These are phyloP conservation scores for Prinia subflava DNA, from an alignment of 2,113 vertebrate genomes.

Conservation along the genomic window DNA sequence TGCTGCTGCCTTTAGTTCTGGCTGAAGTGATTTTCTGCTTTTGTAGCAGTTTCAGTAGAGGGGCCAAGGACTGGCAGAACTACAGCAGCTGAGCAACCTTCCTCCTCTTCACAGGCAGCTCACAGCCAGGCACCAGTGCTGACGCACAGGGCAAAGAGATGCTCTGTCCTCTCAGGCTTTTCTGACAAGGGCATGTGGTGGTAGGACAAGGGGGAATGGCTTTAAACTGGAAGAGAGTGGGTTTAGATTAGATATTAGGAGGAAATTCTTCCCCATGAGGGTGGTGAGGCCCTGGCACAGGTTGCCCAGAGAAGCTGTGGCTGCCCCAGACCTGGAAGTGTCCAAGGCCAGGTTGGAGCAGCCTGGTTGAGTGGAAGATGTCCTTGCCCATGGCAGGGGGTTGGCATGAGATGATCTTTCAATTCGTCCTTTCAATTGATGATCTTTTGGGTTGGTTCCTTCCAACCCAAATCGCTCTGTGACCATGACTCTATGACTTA, in stretches of 20 bases:
- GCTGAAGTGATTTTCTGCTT: constrained; percentile 26
- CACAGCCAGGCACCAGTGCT: not conserved
- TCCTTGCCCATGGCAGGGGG: not conserved
- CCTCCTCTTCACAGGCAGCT: not conserved
- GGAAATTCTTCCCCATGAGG: not conserved
- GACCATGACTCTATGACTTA: not conserved
- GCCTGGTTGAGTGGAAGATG: not conserved
- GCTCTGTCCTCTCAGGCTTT: not conserved
- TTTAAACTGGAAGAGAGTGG: not conserved
- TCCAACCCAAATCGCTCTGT: not conserved
- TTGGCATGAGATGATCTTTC: not conserved
- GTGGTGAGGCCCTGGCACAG: not conserved
- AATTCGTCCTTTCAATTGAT: no score
- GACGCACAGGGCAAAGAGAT: not conserved
- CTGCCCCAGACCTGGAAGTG: not conserved
- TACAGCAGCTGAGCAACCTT: constrained; percentile 11
- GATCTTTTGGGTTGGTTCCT: no score
- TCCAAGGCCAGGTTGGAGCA: not conserved
- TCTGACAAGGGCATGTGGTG: not conserved
- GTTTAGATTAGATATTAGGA: not conserved
- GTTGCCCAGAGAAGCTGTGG: not conserved
- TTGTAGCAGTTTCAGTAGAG: constrained; percentile 1
- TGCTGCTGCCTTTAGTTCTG: not conserved
- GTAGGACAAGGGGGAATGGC: not conserved
- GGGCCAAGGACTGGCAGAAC: constrained; percentile 27